Percentiles rank a stretch among this genome's conserved stretches.
Conservation (phyloP, 2,888 invertebrate genomes). For the Limenitis camilla region DNA sequence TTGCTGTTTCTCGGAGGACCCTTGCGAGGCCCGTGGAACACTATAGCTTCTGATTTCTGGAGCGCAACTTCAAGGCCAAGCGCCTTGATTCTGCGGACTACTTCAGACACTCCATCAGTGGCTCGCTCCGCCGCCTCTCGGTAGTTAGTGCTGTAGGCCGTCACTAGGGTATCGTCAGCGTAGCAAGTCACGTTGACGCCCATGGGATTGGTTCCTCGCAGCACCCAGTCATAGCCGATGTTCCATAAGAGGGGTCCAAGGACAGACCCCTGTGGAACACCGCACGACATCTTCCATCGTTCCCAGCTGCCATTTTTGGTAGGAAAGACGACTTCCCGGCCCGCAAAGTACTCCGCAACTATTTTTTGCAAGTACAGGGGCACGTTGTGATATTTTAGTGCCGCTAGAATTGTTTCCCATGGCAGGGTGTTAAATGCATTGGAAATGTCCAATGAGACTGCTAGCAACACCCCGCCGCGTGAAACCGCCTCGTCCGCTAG, state of each 20-base stretch:
- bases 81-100: conserved; percentile 13
- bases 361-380: too few relatives aligned
- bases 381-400: too few relatives aligned
- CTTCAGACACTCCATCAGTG: conserved; percentile 11
- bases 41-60: conserved; percentile 15
- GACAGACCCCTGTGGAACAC: conserved; percentile 10
- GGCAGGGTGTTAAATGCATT: too few relatives aligned
- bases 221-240: not conserved
- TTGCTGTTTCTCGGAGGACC: not conserved
- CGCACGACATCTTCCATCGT: not conserved
- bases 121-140: conserved; percentile 7
- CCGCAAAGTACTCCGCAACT: too few relatives aligned
- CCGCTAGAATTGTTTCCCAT: too few relatives aligned
- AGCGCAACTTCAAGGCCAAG: conserved; percentile 20
- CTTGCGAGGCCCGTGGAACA: conserved; percentile 13
- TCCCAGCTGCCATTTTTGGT: too few relatives aligned
- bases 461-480: too few relatives aligned
- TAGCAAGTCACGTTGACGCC: conserved; percentile 15
- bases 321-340: too few relatives aligned
- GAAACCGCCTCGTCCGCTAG: too few relatives aligned
- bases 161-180: conserved; percentile 24
- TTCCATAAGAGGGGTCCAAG: conserved; percentile 8
- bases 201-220: not conserved
- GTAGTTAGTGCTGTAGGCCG: not conserved
- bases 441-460: too few relatives aligned